These are phyloP conservation scores for Ctenosaura bakeri DNA, from an alignment of 2,797 vertebrate species.

Conservation along the genomic window DNA sequence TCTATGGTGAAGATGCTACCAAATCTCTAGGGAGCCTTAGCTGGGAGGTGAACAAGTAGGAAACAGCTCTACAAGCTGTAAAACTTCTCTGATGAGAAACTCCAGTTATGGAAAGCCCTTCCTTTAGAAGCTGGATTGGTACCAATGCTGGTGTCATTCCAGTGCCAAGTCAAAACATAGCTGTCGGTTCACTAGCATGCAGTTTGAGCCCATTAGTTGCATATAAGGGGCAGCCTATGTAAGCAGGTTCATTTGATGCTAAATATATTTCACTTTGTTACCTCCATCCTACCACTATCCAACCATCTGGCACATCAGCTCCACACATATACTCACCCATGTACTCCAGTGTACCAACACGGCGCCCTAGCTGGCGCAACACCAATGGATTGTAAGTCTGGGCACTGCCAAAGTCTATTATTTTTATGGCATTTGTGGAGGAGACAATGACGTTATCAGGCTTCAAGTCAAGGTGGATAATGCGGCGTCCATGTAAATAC, in stretches of 20 bases:
- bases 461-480: conserved; percentile 97
- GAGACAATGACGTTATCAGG: conserved; percentile 94
- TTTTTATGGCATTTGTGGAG: conserved; percentile 92
- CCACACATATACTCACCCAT: conserved; percentile 88
- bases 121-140: too few relatives aligned
- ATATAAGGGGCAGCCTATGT: not conserved
- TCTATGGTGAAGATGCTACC: not conserved
- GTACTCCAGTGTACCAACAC: conserved; percentile 92
- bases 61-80: not conserved
- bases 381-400: conserved; percentile 95
- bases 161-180: too few relatives aligned
- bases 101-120: too few relatives aligned
- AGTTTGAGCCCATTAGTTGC: not conserved
- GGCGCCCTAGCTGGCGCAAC: conserved; percentile 89
- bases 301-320: not conserved
- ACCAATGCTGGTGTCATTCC: too few relatives aligned
- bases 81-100: not conserved
- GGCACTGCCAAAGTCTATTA: conserved; percentile 96
- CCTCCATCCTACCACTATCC: not conserved
- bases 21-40: not conserved
- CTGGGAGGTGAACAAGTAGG: not conserved
- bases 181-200: not conserved
- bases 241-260: not conserved
- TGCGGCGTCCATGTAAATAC: conserved; percentile 91
- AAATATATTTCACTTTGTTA: not conserved